Conservation (phyloP, 2,113 vertebrate species). For the Malurus alboscapulatus region DNA sequence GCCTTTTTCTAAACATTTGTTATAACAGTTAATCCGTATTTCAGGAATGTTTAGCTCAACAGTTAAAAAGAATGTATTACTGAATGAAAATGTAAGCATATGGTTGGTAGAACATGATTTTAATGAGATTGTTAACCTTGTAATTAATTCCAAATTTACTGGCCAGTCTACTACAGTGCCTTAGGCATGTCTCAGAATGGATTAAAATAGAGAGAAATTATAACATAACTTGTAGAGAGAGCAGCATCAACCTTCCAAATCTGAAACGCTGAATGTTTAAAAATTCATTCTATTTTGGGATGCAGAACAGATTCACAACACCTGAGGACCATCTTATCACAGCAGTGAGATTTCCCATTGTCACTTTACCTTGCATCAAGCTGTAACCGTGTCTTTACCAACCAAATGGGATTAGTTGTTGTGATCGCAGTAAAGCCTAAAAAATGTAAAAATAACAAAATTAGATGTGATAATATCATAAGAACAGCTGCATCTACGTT, state of each 20-base stretch:
- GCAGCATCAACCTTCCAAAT: not conserved
- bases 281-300: not conserved
- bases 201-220: not conserved
- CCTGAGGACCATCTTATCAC: not conserved
- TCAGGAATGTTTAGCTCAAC: not conserved
- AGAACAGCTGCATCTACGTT: constrained; percentile 9
- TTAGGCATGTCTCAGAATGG: not conserved
- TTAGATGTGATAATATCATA: constrained; percentile 53
- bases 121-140: not conserved
- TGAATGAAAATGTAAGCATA: not conserved
- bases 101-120: not conserved
- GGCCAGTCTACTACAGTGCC: not conserved
- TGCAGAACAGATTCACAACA: not conserved
- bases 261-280: not conserved
- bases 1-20: not conserved
- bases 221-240: not conserved
- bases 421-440: constrained; percentile 98
- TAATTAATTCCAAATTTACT: not conserved
- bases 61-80: not conserved
- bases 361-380: constrained; percentile 89
- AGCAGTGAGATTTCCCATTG: not conserved
- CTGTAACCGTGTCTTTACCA: constrained; percentile 96
- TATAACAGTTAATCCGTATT: not conserved
- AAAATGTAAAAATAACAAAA: constrained; percentile 69
- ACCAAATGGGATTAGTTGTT: constrained; percentile 98